phyloP scores from a whole-genome alignment of 2,797 vertebrate genomes.

The Gallinago stenura region DNA sequence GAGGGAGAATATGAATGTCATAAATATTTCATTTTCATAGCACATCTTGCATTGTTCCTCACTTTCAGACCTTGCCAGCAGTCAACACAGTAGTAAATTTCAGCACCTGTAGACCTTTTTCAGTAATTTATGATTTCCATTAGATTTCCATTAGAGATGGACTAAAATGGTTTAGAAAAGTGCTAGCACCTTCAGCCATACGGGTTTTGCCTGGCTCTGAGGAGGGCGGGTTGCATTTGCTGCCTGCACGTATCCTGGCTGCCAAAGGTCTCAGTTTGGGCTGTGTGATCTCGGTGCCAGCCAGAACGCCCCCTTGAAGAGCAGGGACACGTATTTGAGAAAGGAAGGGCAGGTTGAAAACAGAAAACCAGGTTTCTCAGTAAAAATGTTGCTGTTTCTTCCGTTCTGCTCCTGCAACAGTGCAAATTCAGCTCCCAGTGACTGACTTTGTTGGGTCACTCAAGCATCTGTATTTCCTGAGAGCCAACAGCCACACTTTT shows the following conservation, averaged over 20 bases:
- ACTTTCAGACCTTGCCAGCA: slow-evolving; percentile 75
- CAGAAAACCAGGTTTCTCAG: not conserved
- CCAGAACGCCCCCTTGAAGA: not conserved
- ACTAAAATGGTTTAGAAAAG: slow-evolving; percentile 70
- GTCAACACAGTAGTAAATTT: slow-evolving; percentile 81
- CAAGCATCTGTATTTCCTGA: not conserved
- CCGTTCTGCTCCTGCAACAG: not conserved
- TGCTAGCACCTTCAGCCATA: slow-evolving; percentile 64
- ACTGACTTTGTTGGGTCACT: not conserved
- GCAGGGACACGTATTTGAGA: not conserved
- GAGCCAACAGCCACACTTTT: not conserved
- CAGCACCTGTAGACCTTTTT: slow-evolving; percentile 81
- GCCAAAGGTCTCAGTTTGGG: not conserved
- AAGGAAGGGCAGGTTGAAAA: not conserved
- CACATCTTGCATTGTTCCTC: slow-evolving; percentile 75
- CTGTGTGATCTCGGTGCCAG: not conserved
- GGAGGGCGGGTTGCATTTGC: slow-evolving; percentile 1
- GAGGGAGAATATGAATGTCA: slow-evolving; percentile 78
- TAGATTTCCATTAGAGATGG: slow-evolving; percentile 82
- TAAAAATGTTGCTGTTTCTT: not conserved
- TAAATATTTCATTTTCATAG: slow-evolving; percentile 82
- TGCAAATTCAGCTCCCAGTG: not conserved
- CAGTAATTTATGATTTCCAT: slow-evolving; percentile 83
- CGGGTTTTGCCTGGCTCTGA: slow-evolving; percentile 8
- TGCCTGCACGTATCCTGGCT: not conserved